Evolutionary conservation across 2,888 invertebrate species (phyloP), one percentile per base, ranked within the genome.

Genomic region (Pseudococcus longispinus): DNA sequence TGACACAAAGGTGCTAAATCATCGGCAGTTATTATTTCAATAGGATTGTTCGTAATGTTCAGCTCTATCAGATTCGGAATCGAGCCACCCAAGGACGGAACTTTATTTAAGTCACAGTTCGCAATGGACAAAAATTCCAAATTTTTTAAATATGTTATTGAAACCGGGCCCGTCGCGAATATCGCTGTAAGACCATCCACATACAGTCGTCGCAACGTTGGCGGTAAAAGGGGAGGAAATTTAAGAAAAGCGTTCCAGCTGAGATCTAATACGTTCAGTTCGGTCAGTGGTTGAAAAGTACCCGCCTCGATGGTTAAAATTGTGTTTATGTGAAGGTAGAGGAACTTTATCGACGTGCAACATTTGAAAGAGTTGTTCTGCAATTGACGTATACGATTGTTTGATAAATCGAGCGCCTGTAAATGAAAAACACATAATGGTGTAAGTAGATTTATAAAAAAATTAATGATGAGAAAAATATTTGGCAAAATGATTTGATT

Each of bases 1-100:
- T 83, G 70, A 46, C 87, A 87, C 13, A 87, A 32, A 18, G 83
- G 70, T 18, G 87, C 87, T 26, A 87, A 32, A 74, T 87, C 87
- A 13, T 83, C 46, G 20, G 74, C n/a, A 18, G 42, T 87, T 65
- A 87, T 83, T 20, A 18, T n/a, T 46, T 37, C 65, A 23, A 87
- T 65, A 15, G 32, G 11, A 37, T 87, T 87, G 15, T 46, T 32
- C 18, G 74, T 83, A 20, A 87, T 70, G 18, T 87, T 84, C 70
- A 87, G 29, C 70, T 87, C 46, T 26, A 87, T 29, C 23, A 87
- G 26, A 83, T 29, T 87, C 18, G 87, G 87, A 46, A 87, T 20
- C 32, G 46, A 23, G 20, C 84, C 87, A 18, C 70, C 84, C 6
- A 87, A 83, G 20, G 37, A 37, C n/a, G 87, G 87, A 84, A 87